phyloP scores from a whole-genome alignment of 2,888 invertebrate species.

The Pemphredon lugubris region DNA sequence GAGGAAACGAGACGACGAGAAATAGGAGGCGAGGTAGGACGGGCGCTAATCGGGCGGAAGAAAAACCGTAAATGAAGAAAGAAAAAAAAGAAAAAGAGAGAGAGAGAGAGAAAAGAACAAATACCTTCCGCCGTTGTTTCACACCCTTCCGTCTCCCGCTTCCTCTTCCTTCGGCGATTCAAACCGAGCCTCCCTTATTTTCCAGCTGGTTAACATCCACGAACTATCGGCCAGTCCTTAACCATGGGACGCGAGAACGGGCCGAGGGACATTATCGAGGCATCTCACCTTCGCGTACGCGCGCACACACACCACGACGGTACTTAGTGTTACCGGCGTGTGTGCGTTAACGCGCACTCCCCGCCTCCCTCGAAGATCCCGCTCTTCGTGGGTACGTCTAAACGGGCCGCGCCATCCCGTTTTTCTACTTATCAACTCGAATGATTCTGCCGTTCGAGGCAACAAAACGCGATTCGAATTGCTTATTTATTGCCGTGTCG shows the following conservation, averaged over 20 bases:
- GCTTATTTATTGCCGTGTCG: neutral
- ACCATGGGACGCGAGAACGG: constrained; percentile 64
- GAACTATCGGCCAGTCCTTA: constrained; percentile 65
- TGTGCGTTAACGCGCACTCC: constrained; percentile 47
- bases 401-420: constrained; percentile 28
- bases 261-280: constrained; percentile 68
- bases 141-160: constrained; percentile 33
- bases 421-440: constrained; percentile 54
- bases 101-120: constrained; percentile 35
- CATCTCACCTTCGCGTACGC: constrained; percentile 62
- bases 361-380: constrained; percentile 47
- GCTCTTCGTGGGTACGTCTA: constrained; percentile 27
- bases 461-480: neutral
- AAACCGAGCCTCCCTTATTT: constrained; percentile 59
- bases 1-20: neutral
- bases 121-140: constrained; percentile 30
- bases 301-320: constrained; percentile 16
- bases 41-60: neutral
- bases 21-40: neutral
- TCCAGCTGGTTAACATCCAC: constrained; percentile 69
- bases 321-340: constrained; percentile 35
- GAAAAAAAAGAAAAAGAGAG: constrained; percentile 9
- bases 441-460: constrained; percentile 26
- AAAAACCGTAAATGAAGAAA: neutral
- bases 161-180: constrained; percentile 46